Conservation (phyloP, 2,113 vertebrate genomes). For the Carollia perspicillata region DNA sequence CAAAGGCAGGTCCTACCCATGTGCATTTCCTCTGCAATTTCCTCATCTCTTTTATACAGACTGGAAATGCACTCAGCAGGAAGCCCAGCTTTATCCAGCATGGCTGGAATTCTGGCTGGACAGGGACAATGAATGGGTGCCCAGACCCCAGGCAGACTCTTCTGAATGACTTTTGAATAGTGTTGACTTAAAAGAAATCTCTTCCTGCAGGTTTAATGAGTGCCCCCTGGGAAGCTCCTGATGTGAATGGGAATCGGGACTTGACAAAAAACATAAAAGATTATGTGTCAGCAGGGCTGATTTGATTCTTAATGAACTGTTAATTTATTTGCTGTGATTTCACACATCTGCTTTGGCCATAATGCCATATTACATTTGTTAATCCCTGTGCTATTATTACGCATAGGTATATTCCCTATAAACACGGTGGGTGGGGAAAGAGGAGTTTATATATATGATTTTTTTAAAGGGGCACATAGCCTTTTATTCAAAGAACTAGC, state of each 20-base stretch:
- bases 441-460: not conserved
- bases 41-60: constrained; percentile 31
- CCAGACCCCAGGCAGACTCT: not conserved
- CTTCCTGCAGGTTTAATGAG: constrained; percentile 59
- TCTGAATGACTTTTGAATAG: constrained; percentile 45
- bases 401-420: constrained; percentile 12
- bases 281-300: constrained; percentile 24
- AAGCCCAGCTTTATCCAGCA: not conserved
- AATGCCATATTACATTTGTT: constrained; percentile 50
- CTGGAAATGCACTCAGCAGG: constrained; percentile 36
- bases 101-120: constrained; percentile 4
- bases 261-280: constrained; percentile 60
- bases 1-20: not conserved
- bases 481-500: constrained; percentile 21
- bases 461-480: not conserved
- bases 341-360: constrained; percentile 54
- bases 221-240: constrained; percentile 44
- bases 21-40: constrained; percentile 15
- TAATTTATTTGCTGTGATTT: constrained; percentile 70
- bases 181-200: constrained; percentile 60
- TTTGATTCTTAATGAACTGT: constrained; percentile 52
- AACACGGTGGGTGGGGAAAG: not conserved
- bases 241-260: constrained; percentile 68
- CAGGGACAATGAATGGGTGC: not conserved
- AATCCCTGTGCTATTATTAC: constrained; percentile 47